Conservation (phyloP, 2,888 invertebrate genomes). For the Netelia virgata region DNA sequence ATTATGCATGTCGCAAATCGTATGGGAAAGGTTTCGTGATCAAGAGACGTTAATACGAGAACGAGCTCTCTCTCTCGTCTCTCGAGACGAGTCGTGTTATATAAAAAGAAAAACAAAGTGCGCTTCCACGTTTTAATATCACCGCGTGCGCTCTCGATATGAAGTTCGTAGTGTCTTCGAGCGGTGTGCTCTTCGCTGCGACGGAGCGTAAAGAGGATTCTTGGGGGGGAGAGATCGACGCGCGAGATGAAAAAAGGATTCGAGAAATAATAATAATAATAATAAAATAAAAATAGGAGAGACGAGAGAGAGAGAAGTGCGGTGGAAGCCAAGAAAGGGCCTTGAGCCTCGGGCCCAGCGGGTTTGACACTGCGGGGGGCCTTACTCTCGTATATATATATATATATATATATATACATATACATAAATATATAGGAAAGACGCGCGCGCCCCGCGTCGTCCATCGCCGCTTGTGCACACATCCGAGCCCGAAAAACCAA, state of each 20-base stretch:
- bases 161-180: background rate
- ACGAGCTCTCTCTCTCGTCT: conserved; percentile 29
- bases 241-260: conserved; percentile 17
- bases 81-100: conserved; percentile 28
- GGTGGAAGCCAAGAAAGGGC: conserved; percentile 70
- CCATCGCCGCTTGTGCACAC: conserved; percentile 49
- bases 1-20: background rate
- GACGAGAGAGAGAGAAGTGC: conserved; percentile 33
- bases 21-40: conserved; percentile 81
- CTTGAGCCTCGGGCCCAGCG: conserved; percentile 75
- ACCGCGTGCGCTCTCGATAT: conserved; percentile 10
- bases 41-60: conserved; percentile 82
- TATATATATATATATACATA: conserved; percentile 2
- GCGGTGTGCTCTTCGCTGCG: background rate
- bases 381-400: conserved; percentile 77
- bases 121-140: conserved; percentile 18
- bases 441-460: conserved; percentile 59
- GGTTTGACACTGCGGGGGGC: conserved; percentile 83
- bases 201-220: conserved; percentile 1
- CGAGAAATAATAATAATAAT: conserved; percentile 24
- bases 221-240: conserved; percentile 22
- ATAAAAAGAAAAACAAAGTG: conserved; percentile 55
- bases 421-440: conserved; percentile 33
- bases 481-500: conserved; percentile 81
- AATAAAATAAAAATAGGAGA: conserved; percentile 39